Conservation (phyloP, 2,113 vertebrate species). For the Vidua chalybeata region DNA sequence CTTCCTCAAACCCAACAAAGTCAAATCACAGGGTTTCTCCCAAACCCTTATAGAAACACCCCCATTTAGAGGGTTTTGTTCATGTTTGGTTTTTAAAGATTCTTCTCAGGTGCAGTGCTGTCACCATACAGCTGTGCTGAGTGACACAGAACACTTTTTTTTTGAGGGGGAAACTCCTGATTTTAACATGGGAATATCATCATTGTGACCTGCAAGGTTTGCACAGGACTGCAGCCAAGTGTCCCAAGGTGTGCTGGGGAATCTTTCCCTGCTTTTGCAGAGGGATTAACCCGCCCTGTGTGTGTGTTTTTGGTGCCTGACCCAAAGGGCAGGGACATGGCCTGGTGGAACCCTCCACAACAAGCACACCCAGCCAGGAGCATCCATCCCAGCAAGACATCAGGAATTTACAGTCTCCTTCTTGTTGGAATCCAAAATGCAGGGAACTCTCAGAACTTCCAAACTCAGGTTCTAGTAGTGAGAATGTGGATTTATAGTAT, state of each 20-base stretch:
- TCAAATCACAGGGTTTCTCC: background rate
- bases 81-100: background rate
- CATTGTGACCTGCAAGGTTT: background rate
- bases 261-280: rapidly evolving
- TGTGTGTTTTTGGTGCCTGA: background rate
- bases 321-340: rapidly evolving
- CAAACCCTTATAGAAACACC: background rate
- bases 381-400: background rate
- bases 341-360: rapidly evolving
- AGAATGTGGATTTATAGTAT: background rate
- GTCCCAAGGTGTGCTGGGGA: background rate
- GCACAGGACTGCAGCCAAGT: background rate
- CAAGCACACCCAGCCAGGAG: background rate
- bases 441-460: background rate
- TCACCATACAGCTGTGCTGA: no score
- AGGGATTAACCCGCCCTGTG: background rate
- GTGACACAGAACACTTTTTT: rapidly evolving
- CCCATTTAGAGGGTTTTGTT: background rate
- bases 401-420: background rate
- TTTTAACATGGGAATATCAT: rapidly evolving
- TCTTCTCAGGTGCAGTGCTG: background rate
- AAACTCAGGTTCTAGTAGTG: background rate
- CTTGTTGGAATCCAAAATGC: background rate
- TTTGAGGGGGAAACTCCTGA: background rate
- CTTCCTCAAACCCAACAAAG: background rate